Base-by-base conservation (phyloP, 2,888 invertebrate genomes). In the Zaprionus bogoriensis region DNA sequence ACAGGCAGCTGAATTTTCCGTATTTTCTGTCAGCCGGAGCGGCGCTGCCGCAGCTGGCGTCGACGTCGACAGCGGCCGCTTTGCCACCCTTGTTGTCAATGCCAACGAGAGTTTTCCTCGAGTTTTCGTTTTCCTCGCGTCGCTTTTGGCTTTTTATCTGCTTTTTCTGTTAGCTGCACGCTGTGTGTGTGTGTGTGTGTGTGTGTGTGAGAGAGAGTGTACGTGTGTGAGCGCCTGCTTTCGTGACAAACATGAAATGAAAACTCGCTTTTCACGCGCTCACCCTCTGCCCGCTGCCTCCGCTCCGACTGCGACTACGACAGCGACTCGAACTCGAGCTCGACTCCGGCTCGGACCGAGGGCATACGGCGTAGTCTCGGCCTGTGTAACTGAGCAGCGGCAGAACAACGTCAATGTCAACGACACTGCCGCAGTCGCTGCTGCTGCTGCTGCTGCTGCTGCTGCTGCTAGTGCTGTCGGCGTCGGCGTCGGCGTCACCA, bases 1-100 rank as follows among this genome's bases (percentile, higher is more conserved):
- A 32, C 46, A 55, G 53, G 65, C 61, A 59, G 63, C 57, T 67
- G 60, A 67, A 60, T 70, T 74, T 74, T 70, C 74, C 74, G 51
- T 57, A 4, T 38, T 60, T 71, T 61, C 44, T 38, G 62, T 52
- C 58, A 46, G 54, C 17, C 22, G 51, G 47, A 27, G 51, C 50
- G 14, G 20, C 27, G 23, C 53, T 42, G 20, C 9, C 45, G 44
- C 28, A 38, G 57, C 19, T 14, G 3, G 6, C 50, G 39, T 36
- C 19, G 38, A 4, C 27, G 23, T 12, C 44, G 20, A n/a, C 62
- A 46, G 9, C 30, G 38, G 17, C 51, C 17, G 12, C 44, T 36
- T 63, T 62, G 74, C 70, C 70, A 69, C 77, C 83, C 79, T 64
- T 74, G 68, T 65, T 30, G 61, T 14, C 27, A 46, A 36, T 51